These are phyloP conservation scores for Sinohyriopsis cumingii DNA, from an alignment of 2,888 invertebrate genomes.

Conservation along the genomic window DNA sequence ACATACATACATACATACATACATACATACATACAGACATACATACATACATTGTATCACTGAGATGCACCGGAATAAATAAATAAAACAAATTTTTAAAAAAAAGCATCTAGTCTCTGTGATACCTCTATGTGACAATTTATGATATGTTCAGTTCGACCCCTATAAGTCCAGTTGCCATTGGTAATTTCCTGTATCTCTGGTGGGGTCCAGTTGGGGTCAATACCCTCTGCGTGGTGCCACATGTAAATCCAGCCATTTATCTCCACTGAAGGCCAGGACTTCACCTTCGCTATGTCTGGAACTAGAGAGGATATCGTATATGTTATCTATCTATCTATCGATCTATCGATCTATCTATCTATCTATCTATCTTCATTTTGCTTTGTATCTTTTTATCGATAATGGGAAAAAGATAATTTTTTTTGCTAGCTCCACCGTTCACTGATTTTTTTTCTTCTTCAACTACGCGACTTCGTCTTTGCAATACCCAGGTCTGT, in stretches of 20 bases:
- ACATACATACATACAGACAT: too few species aligned
- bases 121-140: constrained; percentile 84
- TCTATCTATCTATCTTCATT: too few species aligned
- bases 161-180: constrained; percentile 80
- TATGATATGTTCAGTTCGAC: constrained; percentile 84
- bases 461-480: too few species aligned
- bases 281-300: constrained; percentile 79
- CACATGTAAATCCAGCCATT: constrained; percentile 87
- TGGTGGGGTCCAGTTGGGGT: constrained; percentile 81
- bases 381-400: not conserved
- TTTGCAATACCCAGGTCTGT: too few species aligned
- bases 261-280: constrained; percentile 81
- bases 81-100: too few species aligned
- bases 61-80: not conserved
- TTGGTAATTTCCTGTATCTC: constrained; percentile 76
- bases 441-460: too few species aligned
- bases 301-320: constrained; percentile 76
- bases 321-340: too few species aligned
- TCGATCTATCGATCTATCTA: too few species aligned
- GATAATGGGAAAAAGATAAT: too few species aligned
- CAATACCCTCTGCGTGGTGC: constrained; percentile 83
- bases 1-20: too few species aligned
- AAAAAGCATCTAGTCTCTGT: constrained; percentile 2
- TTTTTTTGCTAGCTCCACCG: too few species aligned
- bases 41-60: not conserved